Percentiles rank a stretch among this genome's conserved stretches.
These are phyloP conservation scores for Crenuchus spilurus DNA, from an alignment of 2,797 vertebrate genomes.

Conservation along the genomic window DNA sequence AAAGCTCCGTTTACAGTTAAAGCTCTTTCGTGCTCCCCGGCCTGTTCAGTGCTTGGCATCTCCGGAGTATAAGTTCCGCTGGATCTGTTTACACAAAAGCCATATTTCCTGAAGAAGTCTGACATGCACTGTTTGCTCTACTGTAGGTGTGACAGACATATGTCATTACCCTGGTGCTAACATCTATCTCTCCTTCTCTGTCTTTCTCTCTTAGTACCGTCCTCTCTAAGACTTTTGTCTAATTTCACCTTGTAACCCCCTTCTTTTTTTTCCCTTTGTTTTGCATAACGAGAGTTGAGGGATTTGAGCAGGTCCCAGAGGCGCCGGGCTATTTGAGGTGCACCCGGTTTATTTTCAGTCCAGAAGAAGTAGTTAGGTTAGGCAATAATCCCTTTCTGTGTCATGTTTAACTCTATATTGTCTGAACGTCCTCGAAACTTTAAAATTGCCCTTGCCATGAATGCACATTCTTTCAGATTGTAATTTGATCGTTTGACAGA, in stretches of 20 bases:
- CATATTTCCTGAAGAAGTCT: slow-evolving; percentile 34
- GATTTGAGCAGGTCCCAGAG: slow-evolving; percentile 57
- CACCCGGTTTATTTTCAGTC: slow-evolving; percentile 51
- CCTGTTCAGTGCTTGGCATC: slow-evolving; percentile 28
- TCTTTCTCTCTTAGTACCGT: not conserved
- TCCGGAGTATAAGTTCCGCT: slow-evolving; percentile 18
- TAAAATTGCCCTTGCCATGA: not conserved
- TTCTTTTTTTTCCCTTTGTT: slow-evolving; percentile 48
- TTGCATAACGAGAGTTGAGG: slow-evolving; percentile 62
- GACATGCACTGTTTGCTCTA: slow-evolving; percentile 27
- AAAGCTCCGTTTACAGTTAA: slow-evolving; percentile 55
- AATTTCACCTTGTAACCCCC: slow-evolving; percentile 21
- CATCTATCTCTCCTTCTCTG: slow-evolving; percentile 6
- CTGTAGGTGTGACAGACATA: slow-evolving; percentile 35
- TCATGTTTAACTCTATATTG: slow-evolving; percentile 34
- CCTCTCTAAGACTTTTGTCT: not conserved
- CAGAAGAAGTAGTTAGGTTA: slow-evolving; percentile 57
- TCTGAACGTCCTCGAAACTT: too few species aligned
- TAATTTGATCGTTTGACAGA: not conserved
- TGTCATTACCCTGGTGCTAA: slow-evolving; percentile 17
- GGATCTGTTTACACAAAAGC: slow-evolving; percentile 43
- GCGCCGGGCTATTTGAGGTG: slow-evolving; percentile 58
- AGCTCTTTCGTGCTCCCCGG: slow-evolving; percentile 46
- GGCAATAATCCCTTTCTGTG: slow-evolving; percentile 49
- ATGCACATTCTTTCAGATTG: not conserved